These are phyloP conservation scores for Gorsachius magnificus DNA, from an alignment of 2,797 vertebrate species.

Conservation along the genomic window DNA sequence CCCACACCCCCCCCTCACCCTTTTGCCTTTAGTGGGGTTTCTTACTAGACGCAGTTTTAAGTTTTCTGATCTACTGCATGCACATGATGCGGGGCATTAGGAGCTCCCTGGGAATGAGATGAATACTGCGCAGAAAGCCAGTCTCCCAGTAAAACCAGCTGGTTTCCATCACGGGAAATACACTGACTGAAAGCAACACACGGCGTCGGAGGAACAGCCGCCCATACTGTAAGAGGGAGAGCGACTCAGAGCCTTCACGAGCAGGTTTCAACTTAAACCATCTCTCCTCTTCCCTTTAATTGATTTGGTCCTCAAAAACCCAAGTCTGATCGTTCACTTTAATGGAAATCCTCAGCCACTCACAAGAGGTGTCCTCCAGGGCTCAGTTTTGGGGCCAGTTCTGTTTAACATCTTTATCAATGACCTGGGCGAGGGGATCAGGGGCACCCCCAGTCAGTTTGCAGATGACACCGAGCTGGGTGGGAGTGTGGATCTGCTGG, in stretches of 20 bases:
- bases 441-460: too few relatives aligned
- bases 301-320: conserved; percentile 32
- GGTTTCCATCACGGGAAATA: conserved; percentile 26
- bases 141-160: not conserved
- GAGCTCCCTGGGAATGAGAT: not conserved
- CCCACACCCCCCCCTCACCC: not conserved
- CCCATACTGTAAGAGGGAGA: not conserved
- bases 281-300: conserved; percentile 17
- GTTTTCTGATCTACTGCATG: not conserved
- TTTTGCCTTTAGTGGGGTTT: not conserved
- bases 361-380: too few relatives aligned
- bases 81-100: not conserved
- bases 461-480: too few relatives aligned
- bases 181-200: conserved; percentile 1
- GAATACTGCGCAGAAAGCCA: not conserved
- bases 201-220: conserved; percentile 36
- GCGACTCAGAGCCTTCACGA: not conserved
- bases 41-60: not conserved
- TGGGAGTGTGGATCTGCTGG: too few relatives aligned
- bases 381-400: too few relatives aligned
- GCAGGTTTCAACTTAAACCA: not conserved
- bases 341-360: conserved; percentile 41
- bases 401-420: too few relatives aligned
- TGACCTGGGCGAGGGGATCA: too few relatives aligned
- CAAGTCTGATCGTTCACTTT: conserved; percentile 21